Evolutionary conservation across 2,888 invertebrate genomes (phyloP).

Genomic region (Pammene aurita): DNA sequence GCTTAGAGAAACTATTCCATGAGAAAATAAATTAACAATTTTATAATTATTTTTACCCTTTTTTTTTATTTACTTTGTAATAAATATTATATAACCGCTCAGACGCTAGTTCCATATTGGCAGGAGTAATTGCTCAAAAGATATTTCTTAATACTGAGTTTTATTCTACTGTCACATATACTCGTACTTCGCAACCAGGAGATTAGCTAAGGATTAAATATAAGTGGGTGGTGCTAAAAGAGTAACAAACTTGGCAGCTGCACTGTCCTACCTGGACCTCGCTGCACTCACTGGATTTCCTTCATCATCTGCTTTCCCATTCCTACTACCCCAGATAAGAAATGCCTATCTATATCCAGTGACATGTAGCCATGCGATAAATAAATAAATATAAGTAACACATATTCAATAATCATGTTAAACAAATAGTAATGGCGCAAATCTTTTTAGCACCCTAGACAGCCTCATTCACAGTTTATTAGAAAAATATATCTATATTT

Average conservation of each 20-base stretch:
- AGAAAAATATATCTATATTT: neutral
- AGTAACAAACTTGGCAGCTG: too few relatives aligned
- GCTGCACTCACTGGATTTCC: too few relatives aligned
- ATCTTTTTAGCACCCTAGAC: conserved; percentile 48
- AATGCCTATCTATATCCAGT: too few relatives aligned
- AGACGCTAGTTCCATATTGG: neutral
- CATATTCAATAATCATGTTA: neutral
- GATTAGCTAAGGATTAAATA: too few relatives aligned
- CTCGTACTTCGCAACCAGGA: too few relatives aligned
- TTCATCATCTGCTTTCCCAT: too few relatives aligned
- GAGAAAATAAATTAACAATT: neutral
- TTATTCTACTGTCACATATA: too few relatives aligned
- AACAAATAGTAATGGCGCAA: conserved; percentile 43
- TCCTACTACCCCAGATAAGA: too few relatives aligned
- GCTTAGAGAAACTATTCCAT: neutral
- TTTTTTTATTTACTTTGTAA: neutral
- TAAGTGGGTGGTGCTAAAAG: too few relatives aligned
- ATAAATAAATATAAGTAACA: too few relatives aligned
- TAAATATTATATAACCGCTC: neutral
- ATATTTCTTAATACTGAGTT: neutral
- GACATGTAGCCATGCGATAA: too few relatives aligned
- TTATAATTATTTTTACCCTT: neutral
- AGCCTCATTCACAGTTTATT: conserved; percentile 46
- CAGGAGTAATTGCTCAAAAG: neutral
- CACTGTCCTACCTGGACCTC: too few relatives aligned